A percentile compares a stretch with the other conserved stretches of the same genome.
These are phyloP conservation scores for Erynnis tages DNA, from an alignment of 2,888 invertebrate genomes.

Conservation along the genomic window DNA sequence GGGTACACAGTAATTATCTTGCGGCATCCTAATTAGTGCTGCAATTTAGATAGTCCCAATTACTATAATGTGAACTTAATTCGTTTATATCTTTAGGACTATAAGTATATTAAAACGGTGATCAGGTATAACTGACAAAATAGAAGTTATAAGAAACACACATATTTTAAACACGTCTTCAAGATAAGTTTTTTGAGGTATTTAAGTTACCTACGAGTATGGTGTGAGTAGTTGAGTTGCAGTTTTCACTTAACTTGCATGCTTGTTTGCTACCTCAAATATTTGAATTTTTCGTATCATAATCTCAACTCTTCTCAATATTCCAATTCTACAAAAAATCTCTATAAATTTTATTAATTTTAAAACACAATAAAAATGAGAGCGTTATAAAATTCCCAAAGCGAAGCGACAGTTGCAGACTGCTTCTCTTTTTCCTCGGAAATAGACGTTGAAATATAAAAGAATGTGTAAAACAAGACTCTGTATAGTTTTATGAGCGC, in stretches of 20 bases:
- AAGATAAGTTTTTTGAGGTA: too few relatives aligned
- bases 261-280: too few relatives aligned
- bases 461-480: slow-evolving; percentile 66
- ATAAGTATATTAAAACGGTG: too few relatives aligned
- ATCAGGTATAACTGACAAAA: too few relatives aligned
- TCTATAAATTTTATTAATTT: slow-evolving; percentile 24
- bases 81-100: not conserved
- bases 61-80: not conserved
- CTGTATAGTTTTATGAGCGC: slow-evolving; percentile 69
- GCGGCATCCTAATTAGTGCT: not conserved
- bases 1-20: not conserved
- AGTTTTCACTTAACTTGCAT: too few relatives aligned
- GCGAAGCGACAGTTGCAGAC: slow-evolving; percentile 19
- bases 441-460: slow-evolving; percentile 66
- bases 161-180: too few relatives aligned
- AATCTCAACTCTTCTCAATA: too few relatives aligned
- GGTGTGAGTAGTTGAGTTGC: too few relatives aligned
- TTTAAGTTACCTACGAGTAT: too few relatives aligned
- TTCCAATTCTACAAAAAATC: too few relatives aligned
- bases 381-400: slow-evolving; percentile 28
- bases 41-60: not conserved
- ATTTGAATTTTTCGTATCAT: too few relatives aligned
- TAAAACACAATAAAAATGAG: slow-evolving; percentile 20
- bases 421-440: slow-evolving; percentile 43
- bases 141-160: too few relatives aligned